Base-by-base conservation (phyloP, 2,888 invertebrate genomes). In the Eupithecia vulgata region DNA sequence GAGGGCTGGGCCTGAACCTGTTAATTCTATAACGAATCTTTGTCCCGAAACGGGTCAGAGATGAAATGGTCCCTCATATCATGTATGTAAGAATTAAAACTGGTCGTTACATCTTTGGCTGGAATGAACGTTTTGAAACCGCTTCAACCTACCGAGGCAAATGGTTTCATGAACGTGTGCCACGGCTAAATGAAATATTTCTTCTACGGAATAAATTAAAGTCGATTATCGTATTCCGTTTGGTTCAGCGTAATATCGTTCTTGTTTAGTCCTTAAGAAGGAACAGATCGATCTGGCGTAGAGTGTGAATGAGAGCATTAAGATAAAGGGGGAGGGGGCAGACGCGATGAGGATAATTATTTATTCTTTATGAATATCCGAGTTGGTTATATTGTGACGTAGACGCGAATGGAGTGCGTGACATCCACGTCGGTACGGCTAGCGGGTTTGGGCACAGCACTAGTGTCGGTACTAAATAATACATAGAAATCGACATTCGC, bases 291-390 rank as follows among this genome's bases (percentile, higher is more conserved):
- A 93, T 93, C 91, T 85, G 85, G 86, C 80, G 86, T 84, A 88
- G 91, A 93, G 94, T 94, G 93, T 94, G 94, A 93, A 94, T 92
- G 93, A 94, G 94, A 94, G 93, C 91, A 91, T 91, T 88, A 90
- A 88, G 87, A 89, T 87, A 85, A 84, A 83, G 88, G 87, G 48
- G 87, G 85, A 86, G 85, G 80, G 82, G 84, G 82, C 83, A 87
- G 87, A 87, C 83, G 89, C 82, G 88, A 83, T 86, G 91, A 86
- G 91, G 92, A 91, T 94, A 92, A 93, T 93, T 93, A 91, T 93
- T 94, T 94, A 93, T 94, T 92, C 91, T 94, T 92, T 94, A 94
- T 94, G 94, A 95, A 94, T 94, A 94, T 94, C 94, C 92, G 92
- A 93, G 92, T 90, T 93, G 91, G 93, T 93, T 94, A 93, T 92